Percentiles rank a stretch among this genome's conserved stretches.
These are phyloP conservation scores for Formica selysi DNA, from an alignment of 1,140 invertebrate species.

Conservation along the genomic window DNA sequence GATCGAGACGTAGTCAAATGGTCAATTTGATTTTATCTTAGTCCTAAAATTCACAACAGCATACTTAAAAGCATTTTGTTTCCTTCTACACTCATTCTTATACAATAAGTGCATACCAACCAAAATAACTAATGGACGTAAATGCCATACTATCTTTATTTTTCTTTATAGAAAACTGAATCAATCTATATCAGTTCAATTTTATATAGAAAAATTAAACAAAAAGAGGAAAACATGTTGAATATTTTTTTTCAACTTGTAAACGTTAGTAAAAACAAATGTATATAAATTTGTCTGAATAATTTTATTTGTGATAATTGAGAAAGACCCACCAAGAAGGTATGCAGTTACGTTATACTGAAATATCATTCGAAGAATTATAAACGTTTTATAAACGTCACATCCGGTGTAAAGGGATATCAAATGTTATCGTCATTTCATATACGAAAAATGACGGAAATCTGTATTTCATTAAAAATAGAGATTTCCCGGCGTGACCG, in stretches of 20 bases:
- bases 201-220: not conserved
- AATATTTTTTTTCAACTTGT: not conserved
- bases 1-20: not conserved
- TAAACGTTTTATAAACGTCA: not conserved
- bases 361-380: not conserved
- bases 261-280: not conserved
- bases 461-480: constrained; percentile 56
- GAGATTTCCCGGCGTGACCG: constrained; percentile 62
- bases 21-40: not conserved
- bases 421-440: constrained; percentile 24
- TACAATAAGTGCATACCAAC: not conserved
- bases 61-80: not conserved
- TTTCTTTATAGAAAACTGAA: not conserved
- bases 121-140: not conserved
- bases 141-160: constrained; percentile 9
- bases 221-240: not conserved
- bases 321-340: not conserved
- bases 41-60: not conserved
- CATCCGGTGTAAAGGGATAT: not conserved
- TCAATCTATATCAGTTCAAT: not conserved
- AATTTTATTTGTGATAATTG: not conserved
- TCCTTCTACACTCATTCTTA: not conserved
- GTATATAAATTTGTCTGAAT: not conserved
- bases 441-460: constrained; percentile 19
- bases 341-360: not conserved